Base-by-base conservation (phyloP, 2,113 vertebrate species). In the Casuarius casuarius region DNA sequence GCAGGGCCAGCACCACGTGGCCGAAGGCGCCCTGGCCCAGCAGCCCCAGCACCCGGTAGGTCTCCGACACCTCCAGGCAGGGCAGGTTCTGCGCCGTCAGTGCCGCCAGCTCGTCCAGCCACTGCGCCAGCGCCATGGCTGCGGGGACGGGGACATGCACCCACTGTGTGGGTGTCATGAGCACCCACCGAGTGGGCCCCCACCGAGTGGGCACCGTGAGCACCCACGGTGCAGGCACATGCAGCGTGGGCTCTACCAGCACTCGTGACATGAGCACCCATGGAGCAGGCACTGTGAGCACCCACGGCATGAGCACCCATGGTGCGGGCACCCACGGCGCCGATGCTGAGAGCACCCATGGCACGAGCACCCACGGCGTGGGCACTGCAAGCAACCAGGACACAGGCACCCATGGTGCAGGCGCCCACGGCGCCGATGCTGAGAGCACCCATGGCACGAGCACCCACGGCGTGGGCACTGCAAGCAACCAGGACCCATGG, bases 1-100 rank as follows among this genome's bases (percentile, higher is more conserved):
- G 98, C 48, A 98, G 97, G 12, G 98, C 98, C 42, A 99, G 96
- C 96, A 99, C 98, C 89, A 99, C 99, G 21, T 98, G 98, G 67
- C 99, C 99, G 1, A 99, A 99, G 25, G 99, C 98, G 56, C 99
- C 99, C 4, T 99, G 97, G 65, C 99, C 99, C 31, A 99, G 97
- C 72, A 98, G 98, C 80, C 98, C 98, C 81, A 99, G 86, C 92
- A 99, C 97, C 65, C 97, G 97, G 70, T 98, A 99, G 94, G 98
- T 98, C 59, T 98, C 96, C 0, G 98, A 96, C 28, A 99, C 98
- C 86, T 98, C 98, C 81, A 99, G 95, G 1, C 80, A 94, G 68
- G 97, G 89, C 95, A 99, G 96, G 85, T 98, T 98, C 96, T 98
- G 95, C 10, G 98, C 97, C 3, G 98, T 98, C 90, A 99, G 97